These are phyloP conservation scores for Acronicta alni DNA, from an alignment of 2,888 invertebrate species.

Conservation along the genomic window DNA sequence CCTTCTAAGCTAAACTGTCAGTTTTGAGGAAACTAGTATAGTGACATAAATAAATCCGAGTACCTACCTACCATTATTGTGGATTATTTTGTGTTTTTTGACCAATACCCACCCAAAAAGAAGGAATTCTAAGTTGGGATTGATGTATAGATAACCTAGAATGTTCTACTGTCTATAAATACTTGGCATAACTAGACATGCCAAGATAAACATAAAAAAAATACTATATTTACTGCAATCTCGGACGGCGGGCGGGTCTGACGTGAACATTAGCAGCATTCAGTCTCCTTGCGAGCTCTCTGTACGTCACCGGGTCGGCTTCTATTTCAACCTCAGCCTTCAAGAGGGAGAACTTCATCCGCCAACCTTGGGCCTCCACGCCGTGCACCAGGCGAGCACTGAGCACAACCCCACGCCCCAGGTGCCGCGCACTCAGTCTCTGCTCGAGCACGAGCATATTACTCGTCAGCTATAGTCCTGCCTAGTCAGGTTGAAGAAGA, in stretches of 20 bases:
- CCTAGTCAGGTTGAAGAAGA: constrained; percentile 85
- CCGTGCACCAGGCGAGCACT: constrained; percentile 81
- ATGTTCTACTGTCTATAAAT: background rate
- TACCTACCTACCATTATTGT: no score
- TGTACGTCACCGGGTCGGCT: constrained; percentile 80
- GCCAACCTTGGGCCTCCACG: constrained; percentile 83
- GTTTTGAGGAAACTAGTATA: background rate
- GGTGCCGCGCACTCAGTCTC: constrained; percentile 81
- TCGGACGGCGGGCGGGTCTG: constrained; percentile 72
- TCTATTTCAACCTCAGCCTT: constrained; percentile 84
- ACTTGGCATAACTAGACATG: background rate
- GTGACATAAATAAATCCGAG: no score
- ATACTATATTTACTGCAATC: constrained; percentile 77
- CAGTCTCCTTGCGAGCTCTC: constrained; percentile 76
- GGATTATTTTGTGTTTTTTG: no score
- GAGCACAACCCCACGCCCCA: constrained; percentile 78
- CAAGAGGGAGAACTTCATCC: constrained; percentile 82
- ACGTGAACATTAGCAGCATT: constrained; percentile 81
- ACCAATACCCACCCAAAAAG: no score
- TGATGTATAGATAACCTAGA: background rate
- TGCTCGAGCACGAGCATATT: constrained; percentile 88
- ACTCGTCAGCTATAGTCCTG: constrained; percentile 88
- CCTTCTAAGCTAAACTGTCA: background rate
- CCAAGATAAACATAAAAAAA: constrained; percentile 34
- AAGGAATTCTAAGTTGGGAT: background rate